Conservation (phyloP, 2,888 invertebrate species). For the Lingula anatina region DNA sequence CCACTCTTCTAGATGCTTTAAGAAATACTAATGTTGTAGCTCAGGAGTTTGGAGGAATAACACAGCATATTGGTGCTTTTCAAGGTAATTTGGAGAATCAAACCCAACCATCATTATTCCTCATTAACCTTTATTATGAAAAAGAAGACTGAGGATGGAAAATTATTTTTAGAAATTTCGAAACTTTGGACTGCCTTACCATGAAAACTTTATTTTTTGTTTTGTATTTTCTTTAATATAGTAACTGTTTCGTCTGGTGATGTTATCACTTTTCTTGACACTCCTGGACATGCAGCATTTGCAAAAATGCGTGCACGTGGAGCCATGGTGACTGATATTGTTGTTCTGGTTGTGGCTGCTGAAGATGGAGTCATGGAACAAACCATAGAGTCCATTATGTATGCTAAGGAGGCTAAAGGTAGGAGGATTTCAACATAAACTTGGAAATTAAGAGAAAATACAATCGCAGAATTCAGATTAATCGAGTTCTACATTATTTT, state of each 20-base stretch:
- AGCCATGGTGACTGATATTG: slow-evolving; percentile 91
- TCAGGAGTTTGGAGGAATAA: slow-evolving; percentile 95
- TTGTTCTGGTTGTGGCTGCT: slow-evolving; percentile 86
- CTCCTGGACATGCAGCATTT: slow-evolving; percentile 98
- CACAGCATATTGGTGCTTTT: slow-evolving; percentile 98
- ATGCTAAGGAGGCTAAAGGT: slow-evolving; percentile 57
- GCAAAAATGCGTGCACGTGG: slow-evolving; percentile 88
- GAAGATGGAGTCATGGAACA: slow-evolving; percentile 99
- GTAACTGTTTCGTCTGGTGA: slow-evolving; percentile 68
- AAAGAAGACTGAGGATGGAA: too few relatives aligned
- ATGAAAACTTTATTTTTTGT: too few relatives aligned
- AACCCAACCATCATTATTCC: too few relatives aligned
- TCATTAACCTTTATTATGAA: too few relatives aligned
- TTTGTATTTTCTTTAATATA: too few relatives aligned
- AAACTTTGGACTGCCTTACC: too few relatives aligned
- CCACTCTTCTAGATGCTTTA: slow-evolving; percentile 85
- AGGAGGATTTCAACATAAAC: neutral
- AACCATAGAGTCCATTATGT: slow-evolving; percentile 83
- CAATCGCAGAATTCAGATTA: too few relatives aligned
- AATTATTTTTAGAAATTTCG: too few relatives aligned
- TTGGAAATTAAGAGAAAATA: too few relatives aligned
- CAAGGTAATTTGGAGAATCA: slow-evolving; percentile 53
- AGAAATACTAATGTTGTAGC: slow-evolving; percentile 81
- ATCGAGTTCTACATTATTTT: too few relatives aligned
- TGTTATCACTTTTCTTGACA: slow-evolving; percentile 88